Base-by-base conservation (phyloP, 2,113 vertebrate species). In the Chamaetylas fuelleborni region DNA sequence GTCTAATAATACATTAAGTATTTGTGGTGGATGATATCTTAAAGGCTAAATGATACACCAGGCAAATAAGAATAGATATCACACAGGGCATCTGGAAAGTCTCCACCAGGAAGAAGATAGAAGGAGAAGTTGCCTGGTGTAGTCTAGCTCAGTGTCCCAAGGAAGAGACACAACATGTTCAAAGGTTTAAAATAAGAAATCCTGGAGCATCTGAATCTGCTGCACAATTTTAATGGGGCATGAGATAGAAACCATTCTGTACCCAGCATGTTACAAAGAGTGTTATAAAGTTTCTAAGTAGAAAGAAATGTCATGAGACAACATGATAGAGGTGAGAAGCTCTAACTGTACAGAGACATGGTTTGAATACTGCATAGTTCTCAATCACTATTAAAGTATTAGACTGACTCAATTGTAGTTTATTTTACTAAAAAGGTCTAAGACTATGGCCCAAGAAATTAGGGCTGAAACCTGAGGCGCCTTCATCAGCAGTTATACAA, bases 331-430 rank as follows among this genome's bases (percentile, higher is more conserved):
- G 38, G 40, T 1, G 5, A 74, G 70, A 71, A 42, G 16, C 29
- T 60, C 29, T 17, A 56, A 19, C 18, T 14, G 29, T 5, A 40
- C 1, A 1, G 9, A 67, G 20, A 9, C 8, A 19, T 2, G 9
- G 15, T 65, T 65, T 7, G 2, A 69, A 45, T 3, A 56, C 16
- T 12, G 8, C 10, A 6, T 14, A 72, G 53, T 8, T 74, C 74
- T 65, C 16, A 40, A 70, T 60, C 85, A 51, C 9, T 43, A n/a
- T 5, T 62, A 25, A 79, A 90, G 67, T 42, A 74, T n/a, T 47
- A 51, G 19, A 80, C n/a, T 40, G 19, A 4, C 25, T 83, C 6
- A 6, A 4, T 42, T 31, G 51, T 19, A 43, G 24, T 74, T 82
- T 40, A 48, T 62, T 77, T 61, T 48, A 28, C 25, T 12, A 9